Conservation (phyloP, 2,113 vertebrate genomes). For the Pampusana beccarii region DNA sequence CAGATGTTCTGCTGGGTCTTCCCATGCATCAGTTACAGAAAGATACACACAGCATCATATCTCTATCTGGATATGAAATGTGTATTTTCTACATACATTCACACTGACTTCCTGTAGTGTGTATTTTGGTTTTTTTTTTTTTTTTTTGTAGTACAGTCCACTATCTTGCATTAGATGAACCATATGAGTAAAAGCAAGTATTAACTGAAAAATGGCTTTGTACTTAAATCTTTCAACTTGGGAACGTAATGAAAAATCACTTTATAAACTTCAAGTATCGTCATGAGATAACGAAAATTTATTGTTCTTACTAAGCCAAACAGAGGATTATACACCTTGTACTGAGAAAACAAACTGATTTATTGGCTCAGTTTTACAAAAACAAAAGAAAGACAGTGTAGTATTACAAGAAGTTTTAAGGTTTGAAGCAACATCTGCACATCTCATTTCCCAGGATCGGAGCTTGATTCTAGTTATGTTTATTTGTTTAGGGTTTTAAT, state of each 20-base stretch:
- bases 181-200: not conserved
- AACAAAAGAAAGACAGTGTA: not conserved
- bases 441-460: not conserved
- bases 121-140: not conserved
- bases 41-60: too few species aligned
- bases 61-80: accelerated
- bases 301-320: not conserved
- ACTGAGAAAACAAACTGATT: not conserved
- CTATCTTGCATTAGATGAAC: not conserved
- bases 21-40: not conserved
- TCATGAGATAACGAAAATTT: not conserved
- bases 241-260: not conserved
- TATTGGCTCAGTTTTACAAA: not conserved
- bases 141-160: not conserved
- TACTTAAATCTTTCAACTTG: not conserved
- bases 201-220: not conserved
- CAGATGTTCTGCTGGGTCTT: not conserved
- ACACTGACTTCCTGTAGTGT: not conserved
- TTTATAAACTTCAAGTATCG: not conserved
- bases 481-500: not conserved
- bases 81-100: not conserved
- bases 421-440: not conserved
- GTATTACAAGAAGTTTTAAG: not conserved
- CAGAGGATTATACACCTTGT: not conserved
- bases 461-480: not conserved